These are phyloP conservation scores for Rhodinocichla rosea DNA, from an alignment of 2,113 vertebrate genomes.

Conservation along the genomic window DNA sequence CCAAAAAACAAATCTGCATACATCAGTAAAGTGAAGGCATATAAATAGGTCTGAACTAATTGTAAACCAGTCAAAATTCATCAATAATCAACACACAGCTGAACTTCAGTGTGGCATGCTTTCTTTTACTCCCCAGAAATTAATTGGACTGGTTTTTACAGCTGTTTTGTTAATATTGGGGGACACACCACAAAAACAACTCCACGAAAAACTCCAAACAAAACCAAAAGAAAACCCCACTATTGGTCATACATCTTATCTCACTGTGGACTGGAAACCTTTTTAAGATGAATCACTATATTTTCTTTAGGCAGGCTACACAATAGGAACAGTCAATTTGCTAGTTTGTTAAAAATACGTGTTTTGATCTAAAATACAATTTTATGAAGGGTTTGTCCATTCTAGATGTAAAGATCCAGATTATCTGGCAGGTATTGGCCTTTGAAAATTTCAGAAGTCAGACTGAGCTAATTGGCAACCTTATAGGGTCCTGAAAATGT, in stretches of 20 bases:
- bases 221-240: not conserved
- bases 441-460: not conserved
- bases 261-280: not conserved
- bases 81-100: not conserved
- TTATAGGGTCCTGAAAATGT: not conserved
- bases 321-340: not conserved
- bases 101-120: not conserved
- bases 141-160: not conserved
- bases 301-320: not conserved
- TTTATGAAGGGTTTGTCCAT: not conserved
- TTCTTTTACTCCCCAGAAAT: not conserved
- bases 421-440: not conserved
- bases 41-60: not conserved
- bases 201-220: not conserved
- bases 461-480: not conserved
- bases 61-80: not conserved
- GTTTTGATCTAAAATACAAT: not conserved
- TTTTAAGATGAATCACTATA: not conserved
- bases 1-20: not conserved
- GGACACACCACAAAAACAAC: not conserved
- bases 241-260: not conserved
- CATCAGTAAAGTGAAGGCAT: not conserved
- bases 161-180: not conserved
- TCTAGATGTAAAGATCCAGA: not conserved
- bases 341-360: not conserved